These are phyloP conservation scores for Campopleginae sp. DNA, from an alignment of 2,888 invertebrate genomes.

Conservation along the genomic window DNA sequence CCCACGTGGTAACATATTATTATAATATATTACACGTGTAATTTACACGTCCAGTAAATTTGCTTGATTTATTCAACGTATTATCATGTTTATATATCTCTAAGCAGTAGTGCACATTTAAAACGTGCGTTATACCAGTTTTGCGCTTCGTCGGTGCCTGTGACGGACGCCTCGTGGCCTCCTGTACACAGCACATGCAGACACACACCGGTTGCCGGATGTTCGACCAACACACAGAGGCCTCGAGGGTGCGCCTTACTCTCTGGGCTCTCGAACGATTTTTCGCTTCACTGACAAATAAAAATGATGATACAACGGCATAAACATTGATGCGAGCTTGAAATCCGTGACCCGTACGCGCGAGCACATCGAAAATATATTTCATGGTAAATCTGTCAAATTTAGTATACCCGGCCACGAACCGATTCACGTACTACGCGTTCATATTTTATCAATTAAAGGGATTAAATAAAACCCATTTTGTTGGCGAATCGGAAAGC, in stretches of 20 bases:
- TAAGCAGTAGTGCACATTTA: constrained; percentile 48
- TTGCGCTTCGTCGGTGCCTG: constrained; percentile 42
- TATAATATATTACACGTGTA: neutral
- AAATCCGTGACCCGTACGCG: constrained; percentile 24
- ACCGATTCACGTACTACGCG: too few species aligned
- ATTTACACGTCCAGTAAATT: constrained; percentile 1
- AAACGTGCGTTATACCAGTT: constrained; percentile 59
- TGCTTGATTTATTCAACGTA: constrained; percentile 14
- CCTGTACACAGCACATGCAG: constrained; percentile 16
- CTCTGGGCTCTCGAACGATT: constrained; percentile 75
- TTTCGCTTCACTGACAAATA: constrained; percentile 83
- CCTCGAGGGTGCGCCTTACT: constrained; percentile 76
- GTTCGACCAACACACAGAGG: constrained; percentile 65
- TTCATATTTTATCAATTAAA: too few species aligned
- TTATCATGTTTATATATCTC: neutral
- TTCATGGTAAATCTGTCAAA: constrained; percentile 27
- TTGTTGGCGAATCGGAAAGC: too few species aligned
- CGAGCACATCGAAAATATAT: constrained; percentile 53
- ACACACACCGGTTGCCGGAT: constrained; percentile 62
- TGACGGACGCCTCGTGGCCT: constrained; percentile 47
- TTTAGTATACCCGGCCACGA: neutral
- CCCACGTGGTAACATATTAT: neutral
- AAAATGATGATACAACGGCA: constrained; percentile 77
- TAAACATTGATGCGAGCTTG: constrained; percentile 61
- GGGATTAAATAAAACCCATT: too few species aligned